Conservation (phyloP, 1,140 invertebrate species). For the Danaus plexippus region DNA sequence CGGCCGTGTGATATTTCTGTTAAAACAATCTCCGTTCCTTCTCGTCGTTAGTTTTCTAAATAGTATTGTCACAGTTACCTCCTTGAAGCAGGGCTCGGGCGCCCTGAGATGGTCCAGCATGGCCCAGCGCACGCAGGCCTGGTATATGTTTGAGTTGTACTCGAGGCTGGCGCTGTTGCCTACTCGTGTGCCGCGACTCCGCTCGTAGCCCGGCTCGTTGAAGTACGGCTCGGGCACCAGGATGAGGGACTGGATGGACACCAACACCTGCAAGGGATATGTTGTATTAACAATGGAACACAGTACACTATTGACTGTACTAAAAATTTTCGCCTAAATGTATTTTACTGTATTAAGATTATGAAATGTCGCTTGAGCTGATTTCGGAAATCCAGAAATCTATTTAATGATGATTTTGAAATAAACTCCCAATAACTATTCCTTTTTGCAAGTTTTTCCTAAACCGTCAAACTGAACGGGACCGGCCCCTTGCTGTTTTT, state of each 20-base stretch:
- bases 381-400: too few species aligned
- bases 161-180: slow-evolving; percentile 91
- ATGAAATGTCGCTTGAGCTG: too few species aligned
- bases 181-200: slow-evolving; percentile 88
- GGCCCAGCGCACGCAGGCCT: slow-evolving; percentile 95
- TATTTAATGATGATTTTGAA: too few species aligned
- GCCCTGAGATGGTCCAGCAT: slow-evolving; percentile 95
- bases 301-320: background rate
- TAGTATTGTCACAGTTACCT: slow-evolving; percentile 69
- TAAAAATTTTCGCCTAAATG: too few species aligned
- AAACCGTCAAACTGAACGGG: too few species aligned
- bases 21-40: too few species aligned
- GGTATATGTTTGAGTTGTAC: slow-evolving; percentile 96
- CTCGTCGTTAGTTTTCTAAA: too few species aligned
- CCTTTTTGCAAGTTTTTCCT: too few species aligned
- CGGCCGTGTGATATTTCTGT: too few species aligned
- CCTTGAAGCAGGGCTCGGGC: slow-evolving; percentile 94
- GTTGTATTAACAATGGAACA: background rate
- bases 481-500: too few species aligned
- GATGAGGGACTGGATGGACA: slow-evolving; percentile 97
- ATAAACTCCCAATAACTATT: too few species aligned
- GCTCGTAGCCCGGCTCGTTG: slow-evolving; percentile 98
- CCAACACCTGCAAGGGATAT: slow-evolving; percentile 79
- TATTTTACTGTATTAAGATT: too few species aligned
- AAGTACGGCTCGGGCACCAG: slow-evolving; percentile 97